Evolutionary conservation across 2,888 invertebrate genomes (phyloP).

Genomic region (Plagodis dolabraria): DNA sequence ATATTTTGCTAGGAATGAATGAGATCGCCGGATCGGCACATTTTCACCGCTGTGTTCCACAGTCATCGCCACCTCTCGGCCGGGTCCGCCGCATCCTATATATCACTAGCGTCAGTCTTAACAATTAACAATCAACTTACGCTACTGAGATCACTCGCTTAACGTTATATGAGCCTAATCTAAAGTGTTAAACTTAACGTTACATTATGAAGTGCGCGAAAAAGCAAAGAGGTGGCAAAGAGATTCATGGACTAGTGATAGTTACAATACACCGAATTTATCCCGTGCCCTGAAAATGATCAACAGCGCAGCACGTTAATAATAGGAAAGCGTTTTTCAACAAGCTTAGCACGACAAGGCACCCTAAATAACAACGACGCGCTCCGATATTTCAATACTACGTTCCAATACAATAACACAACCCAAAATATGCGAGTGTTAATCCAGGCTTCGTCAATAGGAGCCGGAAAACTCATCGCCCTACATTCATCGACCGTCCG

Average conservation of each 20-base stretch:
- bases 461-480: conserved; percentile 50
- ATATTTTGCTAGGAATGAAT: conserved; percentile 28
- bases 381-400: conserved; percentile 35
- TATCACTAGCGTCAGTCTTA: conserved; percentile 64
- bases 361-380: conserved; percentile 31
- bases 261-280: conserved; percentile 28
- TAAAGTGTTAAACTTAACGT: conserved; percentile 37
- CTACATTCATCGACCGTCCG: conserved; percentile 13
- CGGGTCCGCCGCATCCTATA: conserved; percentile 43
- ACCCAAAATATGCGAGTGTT: conserved; percentile 40
- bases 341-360: conserved; percentile 40
- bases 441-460: conserved; percentile 44
- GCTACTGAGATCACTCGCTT: conserved; percentile 43
- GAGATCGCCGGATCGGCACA: conserved; percentile 36
- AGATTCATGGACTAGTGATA: conserved; percentile 27
- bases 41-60: conserved; percentile 32
- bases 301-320: conserved; percentile 30
- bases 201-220: conserved; percentile 30
- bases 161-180: conserved; percentile 32
- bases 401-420: conserved; percentile 11
- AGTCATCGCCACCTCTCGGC: conserved; percentile 41
- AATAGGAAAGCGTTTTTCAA: conserved; percentile 31
- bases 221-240: conserved; percentile 36
- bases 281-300: conserved; percentile 32
- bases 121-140: conserved; percentile 51